Evolutionary conservation across 2,797 vertebrate genomes (phyloP), one percentile per base, ranked within the genome.

Genomic region (Podarcis siculus): DNA sequence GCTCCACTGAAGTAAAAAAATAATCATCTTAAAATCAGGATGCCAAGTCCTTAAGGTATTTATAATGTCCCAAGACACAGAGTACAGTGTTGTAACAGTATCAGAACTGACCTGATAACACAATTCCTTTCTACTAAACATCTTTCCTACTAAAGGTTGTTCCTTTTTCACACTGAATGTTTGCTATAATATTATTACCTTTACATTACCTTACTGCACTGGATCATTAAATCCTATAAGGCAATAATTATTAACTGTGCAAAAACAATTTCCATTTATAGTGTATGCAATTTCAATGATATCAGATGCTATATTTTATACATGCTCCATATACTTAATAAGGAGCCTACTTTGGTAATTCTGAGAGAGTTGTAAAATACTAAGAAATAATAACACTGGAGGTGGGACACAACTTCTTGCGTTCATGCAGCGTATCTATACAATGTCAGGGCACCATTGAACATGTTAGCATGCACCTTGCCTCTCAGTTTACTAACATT

Each of bases 21-120:
- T 49, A 79, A 45, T 1, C 32, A 77, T 64, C 25, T 58, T 76
- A 84, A 49, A n/a, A 79, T 69, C 32, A 71, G 32, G 21, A 86
- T 71, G 1, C 27, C 45, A 55, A 21, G 12, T 45, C 79, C 82
- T 89, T 87, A 72, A 81, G 3, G 61, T 6, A 19, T 89, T 83
- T 90, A 85, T 25, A 13, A 30, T 92, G 89, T 77, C 61, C 17
- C 4, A 45, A 93, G 64, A 87, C 19, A 9, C 15, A 13, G 39
- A 69, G 85, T 88, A 86, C 35, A 45, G 9, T 86, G 39, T 85
- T 89, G 32, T 82, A 88, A 87, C 30, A 91, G 9, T 67, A 3
- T 37, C 64, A 39, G 73, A 82, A 86, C n/a, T 66, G 15, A 72
- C 81, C 32, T 42, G 64, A 5, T 80, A 76, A 81, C 49, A 35